A percentile compares a stretch with the other conserved stretches of the same genome.
Conservation (phyloP, 2,113 vertebrate species). For the Myxocyprinus asiaticus region DNA sequence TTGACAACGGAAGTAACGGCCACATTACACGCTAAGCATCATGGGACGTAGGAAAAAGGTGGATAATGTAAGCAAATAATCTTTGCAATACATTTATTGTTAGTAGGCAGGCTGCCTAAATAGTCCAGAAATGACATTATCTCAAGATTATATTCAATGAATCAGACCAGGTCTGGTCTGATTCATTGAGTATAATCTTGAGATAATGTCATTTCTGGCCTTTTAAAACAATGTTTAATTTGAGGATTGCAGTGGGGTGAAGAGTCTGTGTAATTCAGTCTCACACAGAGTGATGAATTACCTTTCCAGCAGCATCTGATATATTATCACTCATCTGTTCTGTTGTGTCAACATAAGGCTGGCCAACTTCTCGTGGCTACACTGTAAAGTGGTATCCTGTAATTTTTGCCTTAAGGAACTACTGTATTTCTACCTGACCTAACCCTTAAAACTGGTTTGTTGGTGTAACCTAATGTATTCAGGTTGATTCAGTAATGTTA, state of each 20-base stretch:
- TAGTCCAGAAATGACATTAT: constrained; percentile 19
- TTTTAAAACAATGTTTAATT: constrained; percentile 21
- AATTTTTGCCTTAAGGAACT: too few relatives aligned
- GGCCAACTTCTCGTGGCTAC: not conserved
- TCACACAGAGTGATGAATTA: constrained; percentile 23
- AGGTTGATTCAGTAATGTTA: too few relatives aligned
- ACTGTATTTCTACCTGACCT: too few relatives aligned
- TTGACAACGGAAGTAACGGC: too few relatives aligned
- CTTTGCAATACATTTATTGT: constrained; percentile 13
- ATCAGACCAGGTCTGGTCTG: constrained; percentile 18
- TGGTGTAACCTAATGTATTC: too few relatives aligned
- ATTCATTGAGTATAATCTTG: constrained; percentile 1
- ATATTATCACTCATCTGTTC: constrained; percentile 14
- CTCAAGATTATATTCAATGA: constrained; percentile 3
- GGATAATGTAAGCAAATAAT: constrained; percentile 8
- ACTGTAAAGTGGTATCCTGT: too few relatives aligned
- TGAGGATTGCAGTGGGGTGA: constrained; percentile 4
- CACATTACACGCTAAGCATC: too few relatives aligned
- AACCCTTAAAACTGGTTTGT: too few relatives aligned
- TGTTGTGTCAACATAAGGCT: constrained; percentile 9
- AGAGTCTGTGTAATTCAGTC: not conserved
- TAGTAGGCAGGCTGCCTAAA: not conserved
- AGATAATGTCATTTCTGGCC: constrained; percentile 25
- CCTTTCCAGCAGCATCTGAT: constrained; percentile 4
- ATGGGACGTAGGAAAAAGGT: too few relatives aligned